Conservation (phyloP, 1,140 invertebrate genomes). For the Eumaeus atala region DNA sequence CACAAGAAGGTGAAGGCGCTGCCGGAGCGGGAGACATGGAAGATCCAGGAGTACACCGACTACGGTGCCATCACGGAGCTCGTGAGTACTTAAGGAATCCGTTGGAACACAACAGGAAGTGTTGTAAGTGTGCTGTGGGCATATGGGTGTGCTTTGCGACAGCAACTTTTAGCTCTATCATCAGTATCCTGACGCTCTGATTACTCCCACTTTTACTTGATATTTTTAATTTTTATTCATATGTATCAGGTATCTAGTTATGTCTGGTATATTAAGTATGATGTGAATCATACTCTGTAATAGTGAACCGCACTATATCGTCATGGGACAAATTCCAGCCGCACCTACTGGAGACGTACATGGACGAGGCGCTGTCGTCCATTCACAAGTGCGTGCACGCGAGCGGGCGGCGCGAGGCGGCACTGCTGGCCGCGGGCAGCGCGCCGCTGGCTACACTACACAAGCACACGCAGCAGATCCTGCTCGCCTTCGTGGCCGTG, state of each 20-base stretch:
- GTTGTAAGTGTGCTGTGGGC: too few species aligned
- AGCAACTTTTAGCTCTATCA: too few species aligned
- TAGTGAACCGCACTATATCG: background rate
- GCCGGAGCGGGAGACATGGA: constrained; percentile 89
- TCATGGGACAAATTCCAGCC: constrained; percentile 76
- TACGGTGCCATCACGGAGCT: constrained; percentile 88
- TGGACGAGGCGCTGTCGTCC: constrained; percentile 88
- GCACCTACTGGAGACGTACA: constrained; percentile 86
- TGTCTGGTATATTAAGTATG: too few species aligned
- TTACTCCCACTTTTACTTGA: too few species aligned
- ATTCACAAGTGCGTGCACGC: constrained; percentile 89
- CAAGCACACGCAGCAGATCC: constrained; percentile 81
- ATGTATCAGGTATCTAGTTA: too few species aligned
- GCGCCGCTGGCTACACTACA: constrained; percentile 80
- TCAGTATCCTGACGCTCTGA: too few species aligned
- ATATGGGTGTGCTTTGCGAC: too few species aligned
- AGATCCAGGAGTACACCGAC: constrained; percentile 84
- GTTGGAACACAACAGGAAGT: too few species aligned
- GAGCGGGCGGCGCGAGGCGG: constrained; percentile 80
- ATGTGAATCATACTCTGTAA: background rate
- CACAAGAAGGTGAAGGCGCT: constrained; percentile 86
- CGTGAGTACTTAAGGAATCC: constrained; percentile 75
- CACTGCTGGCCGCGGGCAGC: constrained; percentile 77
- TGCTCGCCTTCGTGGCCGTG: constrained; percentile 79
- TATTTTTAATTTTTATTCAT: too few species aligned